Conservation (phyloP, 2,113 vertebrate genomes). For the Epinephelus lanceolatus region DNA sequence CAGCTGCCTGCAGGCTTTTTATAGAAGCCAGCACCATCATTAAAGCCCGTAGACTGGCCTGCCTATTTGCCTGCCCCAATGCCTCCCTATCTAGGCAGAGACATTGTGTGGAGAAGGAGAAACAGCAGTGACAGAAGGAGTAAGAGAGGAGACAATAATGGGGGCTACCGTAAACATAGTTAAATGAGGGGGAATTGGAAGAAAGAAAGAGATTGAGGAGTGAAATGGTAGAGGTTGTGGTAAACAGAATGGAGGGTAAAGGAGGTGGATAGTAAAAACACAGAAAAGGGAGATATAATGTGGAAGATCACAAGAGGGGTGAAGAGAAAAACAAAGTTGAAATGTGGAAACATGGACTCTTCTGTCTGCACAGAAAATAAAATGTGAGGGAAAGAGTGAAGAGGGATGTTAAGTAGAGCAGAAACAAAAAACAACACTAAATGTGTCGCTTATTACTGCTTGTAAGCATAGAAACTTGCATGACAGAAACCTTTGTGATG, state of each 20-base stretch:
- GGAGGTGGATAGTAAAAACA: not conserved
- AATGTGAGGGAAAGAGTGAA: not conserved
- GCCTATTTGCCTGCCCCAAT: conserved; percentile 52
- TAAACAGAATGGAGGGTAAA: conserved; percentile 26
- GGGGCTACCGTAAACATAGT: conserved; percentile 23
- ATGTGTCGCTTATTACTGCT: not conserved
- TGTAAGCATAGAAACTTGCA: not conserved
- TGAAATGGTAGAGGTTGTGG: not conserved
- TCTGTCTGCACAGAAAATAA: not conserved
- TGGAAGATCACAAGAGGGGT: not conserved
- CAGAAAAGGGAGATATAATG: not conserved
- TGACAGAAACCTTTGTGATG: conserved; percentile 13
- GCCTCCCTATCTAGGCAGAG: conserved; percentile 33
- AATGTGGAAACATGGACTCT: conserved; percentile 11
- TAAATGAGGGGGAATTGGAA: conserved; percentile 24
- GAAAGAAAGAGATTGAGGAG: not conserved
- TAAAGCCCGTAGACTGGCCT: conserved; percentile 55
- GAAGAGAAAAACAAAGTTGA: not conserved
- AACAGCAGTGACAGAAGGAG: conserved; percentile 28
- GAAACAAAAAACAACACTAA: not conserved
- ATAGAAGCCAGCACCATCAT: conserved; percentile 78
- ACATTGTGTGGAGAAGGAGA: conserved; percentile 32
- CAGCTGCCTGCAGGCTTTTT: conserved; percentile 80
- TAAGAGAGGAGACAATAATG: conserved; percentile 33
- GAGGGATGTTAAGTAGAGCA: not conserved